phyloP scores from a whole-genome alignment of 1,140 invertebrate genomes.

The Lepidurus couesii region DNA sequence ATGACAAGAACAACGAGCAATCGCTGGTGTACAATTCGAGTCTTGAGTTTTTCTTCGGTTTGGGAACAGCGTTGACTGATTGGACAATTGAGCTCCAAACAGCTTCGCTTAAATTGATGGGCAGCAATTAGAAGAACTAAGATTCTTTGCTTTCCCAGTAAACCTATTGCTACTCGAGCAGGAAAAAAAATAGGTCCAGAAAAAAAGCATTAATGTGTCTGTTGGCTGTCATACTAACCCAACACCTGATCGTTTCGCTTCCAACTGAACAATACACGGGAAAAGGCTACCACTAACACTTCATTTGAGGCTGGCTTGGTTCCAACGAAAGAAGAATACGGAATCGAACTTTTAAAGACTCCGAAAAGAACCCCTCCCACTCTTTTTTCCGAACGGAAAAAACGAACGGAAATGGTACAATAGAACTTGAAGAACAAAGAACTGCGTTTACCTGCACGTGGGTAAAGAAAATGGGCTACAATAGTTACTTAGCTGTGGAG shows the following conservation, averaged over 20 bases:
- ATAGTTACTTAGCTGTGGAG: neutral
- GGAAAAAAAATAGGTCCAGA: neutral
- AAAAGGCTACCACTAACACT: neutral
- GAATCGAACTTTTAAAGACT: neutral
- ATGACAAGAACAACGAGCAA: neutral
- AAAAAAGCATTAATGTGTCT: neutral
- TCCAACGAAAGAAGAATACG: neutral
- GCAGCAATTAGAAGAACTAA: neutral
- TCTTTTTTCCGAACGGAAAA: neutral
- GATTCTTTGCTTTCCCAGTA: neutral
- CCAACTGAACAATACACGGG: neutral
- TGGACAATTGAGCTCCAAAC: neutral
- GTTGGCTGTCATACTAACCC: neutral
- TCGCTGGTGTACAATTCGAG: neutral
- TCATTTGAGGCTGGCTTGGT: neutral
- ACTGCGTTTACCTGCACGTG: neutral
- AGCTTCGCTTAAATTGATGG: neutral
- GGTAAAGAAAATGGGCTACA: neutral
- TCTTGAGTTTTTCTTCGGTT: neutral
- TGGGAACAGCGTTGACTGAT: neutral
- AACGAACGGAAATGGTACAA: neutral
- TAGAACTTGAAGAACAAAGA: too few species aligned
- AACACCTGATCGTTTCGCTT: neutral
- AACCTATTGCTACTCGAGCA: too few species aligned
- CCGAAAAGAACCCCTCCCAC: neutral